Evolutionary conservation across 2,797 vertebrate species (phyloP), one percentile per base, ranked within the genome.

Genomic region (Enteromius thamalakanensis): DNA sequence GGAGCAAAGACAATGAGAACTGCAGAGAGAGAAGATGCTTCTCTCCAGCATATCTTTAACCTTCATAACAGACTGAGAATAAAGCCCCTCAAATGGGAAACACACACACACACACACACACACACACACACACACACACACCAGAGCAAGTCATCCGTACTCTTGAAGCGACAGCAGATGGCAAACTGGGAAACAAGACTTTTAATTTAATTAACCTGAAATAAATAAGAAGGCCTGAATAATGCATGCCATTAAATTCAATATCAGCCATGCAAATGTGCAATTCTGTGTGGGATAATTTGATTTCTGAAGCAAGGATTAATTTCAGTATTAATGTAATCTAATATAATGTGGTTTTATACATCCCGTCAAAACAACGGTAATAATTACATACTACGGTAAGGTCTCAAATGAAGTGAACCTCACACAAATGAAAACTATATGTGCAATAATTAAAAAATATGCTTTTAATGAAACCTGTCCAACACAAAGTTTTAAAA

Each of bases 141-240:
- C 7, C 42, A 79, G 47, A 51, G 53, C 47, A 82, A 68, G 29
- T 53, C 58, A 76, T 76, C 62, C 42, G 51, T 68, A 37, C 14
- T 29, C 23, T 32, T 15, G 68, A 86, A 87, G 82, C 76, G 65
- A 86, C 79, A 84, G 84, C 89, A 91, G 89, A 89, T 91, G 88
- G 85, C 84, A 80, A 83, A 88, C 88, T 87, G 79, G 89, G 87
- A 89, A 91, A 87, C 72, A 81, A 84, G 84, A 88, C 72, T 89
- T 92, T 89, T 89, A 89, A 92, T 90, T 84, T 87, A 92, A 93
- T 92, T 88, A 89, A 89, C 85, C 86, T 89, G 88, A 91, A 79
- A 76, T 68, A 83, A 85, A 85, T 83, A 87, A 77, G 32, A 76
- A 55, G 84, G 86, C 45, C 1, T 74, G 85, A 82, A 89, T 86